Evolutionary conservation across 2,888 invertebrate genomes (phyloP).

Genomic region (Harpalus rubripes): DNA sequence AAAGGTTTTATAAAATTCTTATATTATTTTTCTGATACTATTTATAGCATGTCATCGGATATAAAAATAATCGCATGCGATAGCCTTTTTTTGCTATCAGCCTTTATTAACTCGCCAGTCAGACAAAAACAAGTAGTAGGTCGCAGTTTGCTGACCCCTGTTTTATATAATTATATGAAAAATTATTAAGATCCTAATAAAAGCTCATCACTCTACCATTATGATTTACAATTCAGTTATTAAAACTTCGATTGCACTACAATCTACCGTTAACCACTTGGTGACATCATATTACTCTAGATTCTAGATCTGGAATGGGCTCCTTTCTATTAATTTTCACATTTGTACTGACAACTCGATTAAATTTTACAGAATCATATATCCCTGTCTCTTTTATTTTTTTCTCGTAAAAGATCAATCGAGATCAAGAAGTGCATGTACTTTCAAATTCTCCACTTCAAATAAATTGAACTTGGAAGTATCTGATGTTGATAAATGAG

Average conservation of each 20-base stretch:
- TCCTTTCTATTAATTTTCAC: conserved; percentile 29
- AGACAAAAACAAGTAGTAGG: too few species aligned
- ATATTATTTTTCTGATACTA: too few species aligned
- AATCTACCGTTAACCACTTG: background rate
- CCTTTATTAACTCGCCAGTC: too few species aligned
- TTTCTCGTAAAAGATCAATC: background rate
- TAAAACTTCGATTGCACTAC: background rate
- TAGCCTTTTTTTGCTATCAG: too few species aligned
- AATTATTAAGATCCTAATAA: background rate
- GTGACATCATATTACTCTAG: conserved; percentile 20
- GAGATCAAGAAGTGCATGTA: background rate
- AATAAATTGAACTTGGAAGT: background rate
- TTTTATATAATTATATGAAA: background rate
- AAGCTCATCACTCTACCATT: background rate
- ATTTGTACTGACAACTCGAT: conserved; percentile 16
- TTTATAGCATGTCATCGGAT: too few species aligned
- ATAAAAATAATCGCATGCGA: too few species aligned
- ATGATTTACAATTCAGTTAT: background rate
- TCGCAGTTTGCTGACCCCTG: too few species aligned
- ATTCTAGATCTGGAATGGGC: background rate
- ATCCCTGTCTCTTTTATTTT: conserved; percentile 16
- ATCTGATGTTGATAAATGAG: conserved; percentile 8
- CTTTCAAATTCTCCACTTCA: conserved; percentile 22
- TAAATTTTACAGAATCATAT: conserved; percentile 16
- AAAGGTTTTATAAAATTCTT: too few species aligned